Evolutionary conservation across 2,888 invertebrate genomes (phyloP), one percentile per base, ranked within the genome.

Genomic region (Tiphia femorata): DNA sequence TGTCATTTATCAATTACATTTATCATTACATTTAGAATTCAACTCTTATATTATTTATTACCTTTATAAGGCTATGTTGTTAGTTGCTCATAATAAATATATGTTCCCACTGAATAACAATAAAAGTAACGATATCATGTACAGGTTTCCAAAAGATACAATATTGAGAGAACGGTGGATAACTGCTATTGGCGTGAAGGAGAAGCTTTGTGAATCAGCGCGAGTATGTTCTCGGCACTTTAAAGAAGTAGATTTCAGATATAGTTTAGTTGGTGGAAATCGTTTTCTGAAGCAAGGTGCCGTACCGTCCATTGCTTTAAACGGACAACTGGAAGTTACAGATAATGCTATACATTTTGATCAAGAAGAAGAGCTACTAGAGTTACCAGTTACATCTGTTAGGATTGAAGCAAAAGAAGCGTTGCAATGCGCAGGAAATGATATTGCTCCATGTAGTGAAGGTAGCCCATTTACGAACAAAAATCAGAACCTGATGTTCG

Each of bases 181-280:
- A n/a, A 6, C n/a, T 1, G 48, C 14, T 4, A 23, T 52, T 0
- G 19, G 14, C 3, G n/a, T 7, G 1, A 21, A 27, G 1, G 29
- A 3, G 7, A 48, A 48, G n/a, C 14, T 52, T 8, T 29, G 12
- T 5, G 17, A 3, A 27, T 51, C 23, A 2, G 38, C 23, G 1
- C 30, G 21, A 21, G 47, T 52, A 29, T 52, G 48, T 10, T 52
- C 40, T 0, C 40, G 23, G 1, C 40, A 52, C 14, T 52, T 52
- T 4, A 48, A 48, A 14, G 12, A 52, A 23, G 19, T 23, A 0
- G 40, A 48, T 1, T 52, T 47, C 3, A 52, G 17, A 3, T 40
- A 52, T 10, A 48, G 17, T 10, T 0, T 48, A 12, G 23, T 48
- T 2, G 19, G 29, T 37, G 21, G 12, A 5, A 52, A 52, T n/a